Conservation (phyloP, 2,888 invertebrate genomes). For the Mythimna ferrago region DNA sequence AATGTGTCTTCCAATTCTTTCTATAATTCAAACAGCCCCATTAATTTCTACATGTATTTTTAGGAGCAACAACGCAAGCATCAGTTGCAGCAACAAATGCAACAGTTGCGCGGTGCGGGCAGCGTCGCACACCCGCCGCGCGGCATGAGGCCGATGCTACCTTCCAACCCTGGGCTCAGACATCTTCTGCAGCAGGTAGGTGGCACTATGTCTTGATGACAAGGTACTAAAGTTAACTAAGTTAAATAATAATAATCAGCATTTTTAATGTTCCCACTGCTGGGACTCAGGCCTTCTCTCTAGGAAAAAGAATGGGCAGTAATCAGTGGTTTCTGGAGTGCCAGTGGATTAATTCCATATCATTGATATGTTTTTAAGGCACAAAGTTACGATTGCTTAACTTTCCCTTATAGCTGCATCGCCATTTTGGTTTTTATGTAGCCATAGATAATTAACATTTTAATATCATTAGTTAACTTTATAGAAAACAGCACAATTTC, state of each 20-base stretch:
- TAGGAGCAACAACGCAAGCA: constrained; percentile 88
- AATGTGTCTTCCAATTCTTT: too few species aligned
- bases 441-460: constrained; percentile 1
- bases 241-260: too few species aligned
- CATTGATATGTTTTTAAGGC: neutral
- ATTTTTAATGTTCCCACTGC: too few species aligned
- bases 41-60: neutral
- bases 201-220: neutral
- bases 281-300: too few species aligned
- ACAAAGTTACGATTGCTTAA: neutral
- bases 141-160: constrained; percentile 93
- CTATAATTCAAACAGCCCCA: too few species aligned
- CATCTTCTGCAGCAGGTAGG: constrained; percentile 95
- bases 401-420: neutral
- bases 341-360: too few species aligned
- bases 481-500: constrained; percentile 1
- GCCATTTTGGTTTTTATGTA: neutral
- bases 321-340: too few species aligned
- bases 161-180: constrained; percentile 95
- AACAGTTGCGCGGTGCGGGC: constrained; percentile 78
- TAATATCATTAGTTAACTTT: neutral
- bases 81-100: constrained; percentile 86
- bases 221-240: too few species aligned
- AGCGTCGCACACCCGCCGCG: constrained; percentile 85
- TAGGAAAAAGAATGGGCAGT: too few species aligned